Evolutionary conservation across 2,113 vertebrate genomes (phyloP), one percentile per base, ranked within the genome.

Genomic region (Craseonycteris thonglongyai): DNA sequence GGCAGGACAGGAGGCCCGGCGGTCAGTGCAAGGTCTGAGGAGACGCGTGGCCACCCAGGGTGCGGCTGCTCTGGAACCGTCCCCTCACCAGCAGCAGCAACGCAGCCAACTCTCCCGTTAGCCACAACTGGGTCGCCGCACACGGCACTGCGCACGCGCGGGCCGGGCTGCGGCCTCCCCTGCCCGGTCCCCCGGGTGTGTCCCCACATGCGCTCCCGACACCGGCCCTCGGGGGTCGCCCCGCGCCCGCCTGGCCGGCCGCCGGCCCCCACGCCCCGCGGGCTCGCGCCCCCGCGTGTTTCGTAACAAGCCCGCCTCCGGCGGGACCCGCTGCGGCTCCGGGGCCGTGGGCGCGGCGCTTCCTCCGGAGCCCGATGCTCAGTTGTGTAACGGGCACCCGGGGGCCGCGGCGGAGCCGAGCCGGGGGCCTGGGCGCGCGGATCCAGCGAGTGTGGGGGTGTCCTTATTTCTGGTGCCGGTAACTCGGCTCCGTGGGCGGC

Each of bases 391-490:
- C 28, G n/a, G n/a, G n/a, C n/a, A n/a, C n/a, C 78, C 22, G 28
- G 3, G 7, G n/a, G 84, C 14, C 13, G 30, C 3, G 0, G 19
- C 30, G 16, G 14, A 45, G 49, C 65, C 7, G 30, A 15, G 56
- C n/a, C 6, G 24, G 47, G 28, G 35, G 65, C 76, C 35, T 47
- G 49, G 18, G 15, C 49, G n/a, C n/a, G n/a, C n/a, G n/a, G n/a
- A n/a, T n/a, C n/a, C n/a, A n/a, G n/a, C n/a, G n/a, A 75, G 68
- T 51, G 59, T 11, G 6, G 56, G 40, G 1, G 3, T 26, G 47
- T 38, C 83, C 42, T 56, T 51, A 69, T 68, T 94, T 90, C 68
- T 21, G 72, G 63, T 51, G 45, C 59, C 58, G 33, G 59, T 88
- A 12, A 49, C 66, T 81, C 65, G 22, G 59, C 56, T 19, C 87